phyloP scores from a whole-genome alignment of 2,888 invertebrate species.

The Chirona hameri region DNA sequence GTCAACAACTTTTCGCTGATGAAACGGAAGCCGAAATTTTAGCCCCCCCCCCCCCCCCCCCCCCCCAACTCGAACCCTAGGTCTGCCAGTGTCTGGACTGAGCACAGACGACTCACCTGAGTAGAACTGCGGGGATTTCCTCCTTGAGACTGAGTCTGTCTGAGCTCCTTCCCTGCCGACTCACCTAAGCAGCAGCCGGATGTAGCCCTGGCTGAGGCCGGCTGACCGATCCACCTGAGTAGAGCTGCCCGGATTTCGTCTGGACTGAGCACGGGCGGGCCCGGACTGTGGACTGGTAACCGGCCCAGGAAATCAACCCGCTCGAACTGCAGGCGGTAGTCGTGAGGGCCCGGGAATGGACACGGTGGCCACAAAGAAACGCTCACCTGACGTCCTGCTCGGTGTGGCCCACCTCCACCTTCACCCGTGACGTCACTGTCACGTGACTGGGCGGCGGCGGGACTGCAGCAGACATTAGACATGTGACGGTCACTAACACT shows the following conservation, averaged over 20 bases:
- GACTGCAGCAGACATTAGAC: not conserved
- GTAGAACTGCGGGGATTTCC: not conserved
- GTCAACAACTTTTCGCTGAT: too few relatives aligned
- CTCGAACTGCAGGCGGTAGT: conserved; percentile 2
- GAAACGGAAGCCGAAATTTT: too few relatives aligned
- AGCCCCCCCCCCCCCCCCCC: too few relatives aligned
- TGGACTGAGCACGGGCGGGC: not conserved
- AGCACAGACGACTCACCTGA: too few relatives aligned
- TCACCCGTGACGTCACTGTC: not conserved
- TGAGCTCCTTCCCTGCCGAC: too few relatives aligned
- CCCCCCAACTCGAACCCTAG: too few relatives aligned
- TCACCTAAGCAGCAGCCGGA: too few relatives aligned
- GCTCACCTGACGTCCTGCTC: not conserved
- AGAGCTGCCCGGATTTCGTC: not conserved
- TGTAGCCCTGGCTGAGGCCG: too few relatives aligned
- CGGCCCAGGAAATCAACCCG: not conserved
- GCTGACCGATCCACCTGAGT: not conserved
- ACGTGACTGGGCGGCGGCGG: not conserved
- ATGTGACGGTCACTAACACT: too few relatives aligned
- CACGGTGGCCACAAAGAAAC: not conserved
- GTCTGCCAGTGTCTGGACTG: too few relatives aligned
- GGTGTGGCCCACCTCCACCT: not conserved
- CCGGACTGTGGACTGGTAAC: not conserved
- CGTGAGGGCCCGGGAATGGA: not conserved
- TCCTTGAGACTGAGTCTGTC: not conserved